A percentile compares a stretch with the other conserved stretches of the same genome.
Conservation (phyloP, 1,140 invertebrate species). For the Lepidurus apus region DNA sequence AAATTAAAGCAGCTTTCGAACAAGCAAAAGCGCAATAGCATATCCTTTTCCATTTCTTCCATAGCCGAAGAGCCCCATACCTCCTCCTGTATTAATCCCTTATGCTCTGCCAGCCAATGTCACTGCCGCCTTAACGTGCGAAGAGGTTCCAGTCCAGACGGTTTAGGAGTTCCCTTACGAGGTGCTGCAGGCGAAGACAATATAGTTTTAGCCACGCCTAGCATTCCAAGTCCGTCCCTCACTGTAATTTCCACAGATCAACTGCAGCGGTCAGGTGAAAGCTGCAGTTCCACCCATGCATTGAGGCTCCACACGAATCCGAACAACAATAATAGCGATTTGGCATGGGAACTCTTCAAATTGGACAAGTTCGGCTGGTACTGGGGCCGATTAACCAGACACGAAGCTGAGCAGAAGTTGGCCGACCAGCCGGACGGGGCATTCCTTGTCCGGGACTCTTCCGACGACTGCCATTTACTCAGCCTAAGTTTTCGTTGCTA, state of each 20-base stretch:
- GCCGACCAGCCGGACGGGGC: slow-evolving; percentile 67
- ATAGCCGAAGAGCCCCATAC: background rate
- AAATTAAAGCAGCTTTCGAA: background rate
- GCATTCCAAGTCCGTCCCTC: background rate
- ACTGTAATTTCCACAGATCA: background rate
- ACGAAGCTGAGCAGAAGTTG: slow-evolving; percentile 58
- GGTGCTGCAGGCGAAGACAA: background rate
- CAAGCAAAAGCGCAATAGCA: slow-evolving; percentile 29
- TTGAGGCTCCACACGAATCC: background rate
- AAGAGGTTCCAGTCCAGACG: slow-evolving; percentile 38
- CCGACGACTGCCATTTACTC: slow-evolving; percentile 62
- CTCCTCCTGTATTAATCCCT: background rate
- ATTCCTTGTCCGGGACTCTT: slow-evolving; percentile 70
- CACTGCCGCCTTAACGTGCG: slow-evolving; percentile 42
- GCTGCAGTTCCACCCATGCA: background rate
- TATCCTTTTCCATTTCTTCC: slow-evolving; percentile 24
- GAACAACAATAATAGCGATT: slow-evolving; percentile 15
- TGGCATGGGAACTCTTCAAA: slow-evolving; percentile 51
- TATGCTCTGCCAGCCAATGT: background rate
- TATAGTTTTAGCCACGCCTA: background rate
- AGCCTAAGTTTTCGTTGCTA: slow-evolving; percentile 67
- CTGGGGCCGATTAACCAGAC: slow-evolving; percentile 58
- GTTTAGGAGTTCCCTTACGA: background rate
- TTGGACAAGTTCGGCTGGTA: slow-evolving; percentile 60
- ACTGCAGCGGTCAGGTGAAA: background rate